phyloP scores from a whole-genome alignment of 2,113 vertebrate species.

The Lampris incognitus region DNA sequence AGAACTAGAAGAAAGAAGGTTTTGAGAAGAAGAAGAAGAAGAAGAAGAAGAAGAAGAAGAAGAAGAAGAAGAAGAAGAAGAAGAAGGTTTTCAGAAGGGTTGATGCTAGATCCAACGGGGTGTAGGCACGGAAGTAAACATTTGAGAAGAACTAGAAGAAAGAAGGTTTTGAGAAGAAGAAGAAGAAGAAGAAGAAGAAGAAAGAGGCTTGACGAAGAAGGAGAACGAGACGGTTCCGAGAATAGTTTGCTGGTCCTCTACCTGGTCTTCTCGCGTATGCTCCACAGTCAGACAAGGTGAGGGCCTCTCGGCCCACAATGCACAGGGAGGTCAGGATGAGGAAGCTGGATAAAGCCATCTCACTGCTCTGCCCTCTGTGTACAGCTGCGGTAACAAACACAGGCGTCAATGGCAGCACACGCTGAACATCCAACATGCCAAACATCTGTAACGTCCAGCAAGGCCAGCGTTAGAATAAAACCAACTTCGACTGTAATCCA shows the following conservation, averaged over 20 bases:
- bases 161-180: too few relatives aligned
- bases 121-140: too few relatives aligned
- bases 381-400: constrained; percentile 51
- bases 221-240: background rate
- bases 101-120: too few relatives aligned
- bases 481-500: constrained; percentile 36
- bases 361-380: constrained; percentile 47
- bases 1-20: too few relatives aligned
- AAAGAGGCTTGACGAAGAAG: too few relatives aligned
- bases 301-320: constrained; percentile 61
- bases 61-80: too few relatives aligned
- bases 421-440: constrained; percentile 27
- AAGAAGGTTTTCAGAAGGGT: too few relatives aligned
- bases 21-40: too few relatives aligned
- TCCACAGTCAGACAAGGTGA: constrained; percentile 62
- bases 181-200: too few relatives aligned
- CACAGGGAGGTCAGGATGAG: constrained; percentile 64
- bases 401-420: constrained; percentile 40
- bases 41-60: too few relatives aligned
- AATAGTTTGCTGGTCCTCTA: constrained; percentile 23
- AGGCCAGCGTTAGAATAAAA: constrained; percentile 1
- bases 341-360: constrained; percentile 67
- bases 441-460: constrained; percentile 21
- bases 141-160: too few relatives aligned
- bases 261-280: constrained; percentile 61